These are phyloP conservation scores for Polylopha cassiicola DNA, from an alignment of 2,888 invertebrate species.

Conservation along the genomic window DNA sequence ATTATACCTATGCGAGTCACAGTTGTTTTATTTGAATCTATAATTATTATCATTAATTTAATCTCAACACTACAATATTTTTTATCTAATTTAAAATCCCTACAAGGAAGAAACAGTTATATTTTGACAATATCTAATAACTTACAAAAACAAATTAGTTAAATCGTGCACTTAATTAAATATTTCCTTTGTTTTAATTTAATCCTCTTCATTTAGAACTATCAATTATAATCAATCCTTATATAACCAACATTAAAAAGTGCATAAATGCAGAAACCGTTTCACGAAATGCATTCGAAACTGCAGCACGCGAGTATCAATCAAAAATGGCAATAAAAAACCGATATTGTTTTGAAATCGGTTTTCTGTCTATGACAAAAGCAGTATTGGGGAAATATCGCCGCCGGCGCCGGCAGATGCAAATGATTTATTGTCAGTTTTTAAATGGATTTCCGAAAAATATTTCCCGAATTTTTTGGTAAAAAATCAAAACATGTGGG, in stretches of 20 bases:
- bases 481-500: conserved; percentile 63
- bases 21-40: too few species aligned
- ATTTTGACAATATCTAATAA: too few species aligned
- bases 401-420: conserved; percentile 56
- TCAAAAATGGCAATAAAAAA: conserved; percentile 33
- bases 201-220: too few species aligned
- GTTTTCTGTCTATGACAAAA: conserved; percentile 38
- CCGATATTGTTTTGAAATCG: conserved; percentile 36
- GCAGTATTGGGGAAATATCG: conserved; percentile 42
- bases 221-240: too few species aligned
- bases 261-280: conserved; percentile 15
- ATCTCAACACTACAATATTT: too few species aligned
- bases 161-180: too few species aligned
- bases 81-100: conserved; percentile 6
- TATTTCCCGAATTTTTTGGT: conserved; percentile 48
- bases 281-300: conserved; percentile 17
- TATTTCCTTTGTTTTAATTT: too few species aligned
- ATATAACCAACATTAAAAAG: too few species aligned
- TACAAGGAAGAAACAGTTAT: conserved; percentile 7
- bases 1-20: too few species aligned
- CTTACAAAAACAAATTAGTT: too few species aligned
- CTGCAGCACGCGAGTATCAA: conserved; percentile 35
- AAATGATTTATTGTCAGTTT: conserved; percentile 65
- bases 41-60: too few species aligned
- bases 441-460: conserved; percentile 72